Evolutionary conservation across 2,113 vertebrate species (phyloP), one percentile per base, ranked within the genome.

Genomic region (Cheirogaleus medius): DNA sequence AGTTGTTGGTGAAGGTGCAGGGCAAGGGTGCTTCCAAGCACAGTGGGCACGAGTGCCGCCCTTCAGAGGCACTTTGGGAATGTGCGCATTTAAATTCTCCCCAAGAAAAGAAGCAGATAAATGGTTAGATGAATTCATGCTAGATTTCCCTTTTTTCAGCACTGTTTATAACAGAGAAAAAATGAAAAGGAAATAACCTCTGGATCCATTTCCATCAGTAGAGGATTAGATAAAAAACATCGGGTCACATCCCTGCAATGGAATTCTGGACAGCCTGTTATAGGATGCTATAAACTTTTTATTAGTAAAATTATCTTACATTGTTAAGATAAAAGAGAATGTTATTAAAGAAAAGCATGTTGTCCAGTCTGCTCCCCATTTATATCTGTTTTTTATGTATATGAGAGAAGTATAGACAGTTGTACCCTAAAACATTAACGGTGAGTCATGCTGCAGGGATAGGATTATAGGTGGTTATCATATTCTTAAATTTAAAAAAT

Each of bases 201-300:
- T 39, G 42, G 71, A 47, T 11, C 60, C 13, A 2, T 17, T 32
- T 17, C 52, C 27, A 9, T 14, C 52, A 9, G 17, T 29, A 14
- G 34, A 90, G 77, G 74, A 42, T 17, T 8, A 5, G n/a, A 52
- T 47, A 2, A 2, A 32, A 47, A 68, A 73, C 6, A 4, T 3
- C 9, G 58, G 34, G n/a, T n/a, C 44, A 4, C 3, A 4, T 7
- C 44, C 39, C 9, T 56, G 5, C 52, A 0, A 2, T 49, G 27
- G 76, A 17, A n/a, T 49, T 81, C 39, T 49, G 1, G 5, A 37
- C 32, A 87, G 58, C 52, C 32, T 3, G 5, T 47, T 64, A n/a
- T 15, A 10, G 21, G 68, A 7, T 5, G 42, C 39, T 3, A 0
- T 4, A 11, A 58, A 37, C 29, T 37, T 49, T 14, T 63, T 44